These are phyloP conservation scores for Mesoclemmys tuberculata DNA, from an alignment of 2,113 vertebrate species.

Conservation along the genomic window DNA sequence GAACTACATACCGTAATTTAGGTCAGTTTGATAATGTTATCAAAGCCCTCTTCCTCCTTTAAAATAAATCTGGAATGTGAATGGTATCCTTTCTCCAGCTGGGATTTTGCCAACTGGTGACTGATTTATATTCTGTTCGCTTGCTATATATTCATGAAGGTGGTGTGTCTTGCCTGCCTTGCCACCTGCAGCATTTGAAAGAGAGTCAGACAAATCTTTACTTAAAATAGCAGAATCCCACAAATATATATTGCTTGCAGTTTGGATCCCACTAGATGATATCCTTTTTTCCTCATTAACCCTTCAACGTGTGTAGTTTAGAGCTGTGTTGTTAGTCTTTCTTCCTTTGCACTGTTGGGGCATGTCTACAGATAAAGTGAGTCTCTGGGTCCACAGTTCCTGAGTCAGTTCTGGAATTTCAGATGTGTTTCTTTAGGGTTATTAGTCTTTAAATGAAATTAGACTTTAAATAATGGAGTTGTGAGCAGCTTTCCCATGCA, in stretches of 20 bases:
- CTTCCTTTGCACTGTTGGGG: neutral
- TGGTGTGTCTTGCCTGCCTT: constrained; percentile 11
- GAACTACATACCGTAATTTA: neutral
- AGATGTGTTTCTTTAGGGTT: neutral
- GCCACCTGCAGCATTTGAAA: constrained; percentile 18
- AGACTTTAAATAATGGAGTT: neutral
- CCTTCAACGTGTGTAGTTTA: neutral
- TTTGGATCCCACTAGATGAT: neutral
- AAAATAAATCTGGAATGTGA: constrained; percentile 45
- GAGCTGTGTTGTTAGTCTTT: neutral
- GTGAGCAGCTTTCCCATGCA: neutral
- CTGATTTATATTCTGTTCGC: neutral
- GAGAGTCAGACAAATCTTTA: constrained; percentile 41
- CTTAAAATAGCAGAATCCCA: neutral
- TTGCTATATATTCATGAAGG: constrained; percentile 32
- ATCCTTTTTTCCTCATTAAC: neutral
- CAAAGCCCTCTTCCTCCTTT: constrained; percentile 42
- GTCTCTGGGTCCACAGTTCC: neutral
- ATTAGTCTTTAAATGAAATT: neutral
- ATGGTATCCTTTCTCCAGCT: constrained; percentile 11
- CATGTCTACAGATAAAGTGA: neutral
- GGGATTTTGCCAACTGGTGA: constrained; percentile 21
- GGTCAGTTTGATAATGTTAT: constrained; percentile 7
- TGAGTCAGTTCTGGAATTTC: neutral
- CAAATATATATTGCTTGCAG: neutral